A percentile compares a stretch with the other conserved stretches of the same genome.
These are phyloP conservation scores for Spongilla lacustris DNA, from an alignment of 37 sponge, comb jelly and placozoan genomes.

Conservation along the genomic window DNA sequence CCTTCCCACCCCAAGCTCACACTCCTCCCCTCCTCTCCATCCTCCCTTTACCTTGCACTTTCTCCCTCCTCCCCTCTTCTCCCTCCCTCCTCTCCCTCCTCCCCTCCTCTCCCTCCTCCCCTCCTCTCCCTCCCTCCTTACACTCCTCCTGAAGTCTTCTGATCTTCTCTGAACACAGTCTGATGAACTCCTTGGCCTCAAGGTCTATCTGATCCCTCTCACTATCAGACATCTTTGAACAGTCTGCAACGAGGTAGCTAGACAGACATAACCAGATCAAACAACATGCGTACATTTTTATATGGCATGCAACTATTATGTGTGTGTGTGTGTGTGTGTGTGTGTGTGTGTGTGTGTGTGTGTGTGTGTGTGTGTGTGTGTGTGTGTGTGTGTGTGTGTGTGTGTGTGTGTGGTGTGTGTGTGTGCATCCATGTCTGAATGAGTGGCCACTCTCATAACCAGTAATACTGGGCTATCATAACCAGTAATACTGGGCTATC, in stretches of 20 bases:
- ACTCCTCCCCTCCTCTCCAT: too few relatives aligned
- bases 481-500: background rate
- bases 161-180: slow-evolving; percentile 52
- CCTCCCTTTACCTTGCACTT: too few relatives aligned
- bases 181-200: slow-evolving; percentile 71
- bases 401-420: background rate
- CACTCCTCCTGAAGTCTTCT: slow-evolving; percentile 17
- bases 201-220: slow-evolving; percentile 80
- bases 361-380: background rate
- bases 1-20: too few relatives aligned
- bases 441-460: background rate
- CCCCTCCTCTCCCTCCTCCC: background rate
- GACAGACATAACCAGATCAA: background rate
- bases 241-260: slow-evolving; percentile 28
- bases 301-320: too few relatives aligned
- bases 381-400: background rate
- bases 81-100: too few relatives aligned
- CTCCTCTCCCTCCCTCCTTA: background rate
- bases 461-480: background rate
- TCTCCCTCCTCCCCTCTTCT: too few relatives aligned
- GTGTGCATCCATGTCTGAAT: background rate
- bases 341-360: too few relatives aligned
- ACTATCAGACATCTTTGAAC: slow-evolving; percentile 49
- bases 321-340: background rate
- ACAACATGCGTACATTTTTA: too few relatives aligned